These are phyloP conservation scores for Serinus canaria DNA, from an alignment of 2,113 vertebrate species.

Conservation along the genomic window DNA sequence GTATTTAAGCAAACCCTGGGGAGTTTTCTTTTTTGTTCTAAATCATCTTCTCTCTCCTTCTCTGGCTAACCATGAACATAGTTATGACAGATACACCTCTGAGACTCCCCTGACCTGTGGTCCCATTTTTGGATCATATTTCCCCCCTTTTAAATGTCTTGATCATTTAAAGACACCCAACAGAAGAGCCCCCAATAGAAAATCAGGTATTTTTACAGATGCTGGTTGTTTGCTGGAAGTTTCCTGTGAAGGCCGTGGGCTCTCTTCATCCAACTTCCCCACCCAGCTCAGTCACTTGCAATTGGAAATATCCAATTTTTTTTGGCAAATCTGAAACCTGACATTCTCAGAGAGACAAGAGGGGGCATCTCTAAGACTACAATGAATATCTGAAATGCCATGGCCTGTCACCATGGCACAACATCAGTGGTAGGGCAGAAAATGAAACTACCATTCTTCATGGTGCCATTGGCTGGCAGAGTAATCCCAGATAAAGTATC, in stretches of 20 bases:
- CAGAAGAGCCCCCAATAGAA: background rate
- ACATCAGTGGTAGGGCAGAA: background rate
- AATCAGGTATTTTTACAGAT: background rate
- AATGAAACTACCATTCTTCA: background rate
- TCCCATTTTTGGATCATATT: background rate
- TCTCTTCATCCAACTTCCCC: background rate
- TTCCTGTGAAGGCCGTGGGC: accelerated
- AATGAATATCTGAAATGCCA: background rate
- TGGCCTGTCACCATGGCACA: background rate
- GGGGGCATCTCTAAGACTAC: background rate
- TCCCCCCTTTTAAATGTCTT: background rate
- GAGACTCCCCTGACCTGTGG: background rate
- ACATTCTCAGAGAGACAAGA: background rate
- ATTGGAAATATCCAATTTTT: background rate
- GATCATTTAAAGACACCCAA: background rate
- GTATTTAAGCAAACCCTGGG: background rate
- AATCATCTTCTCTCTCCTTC: background rate
- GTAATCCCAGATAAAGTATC: background rate
- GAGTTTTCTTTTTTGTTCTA: background rate
- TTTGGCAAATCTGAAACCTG: background rate
- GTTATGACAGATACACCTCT: background rate
- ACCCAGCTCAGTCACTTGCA: background rate
- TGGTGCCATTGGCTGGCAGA: background rate
- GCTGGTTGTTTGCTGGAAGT: background rate
- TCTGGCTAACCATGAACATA: background rate